phyloP scores from a whole-genome alignment of 1,140 invertebrate species.

The Lordiphosa collinella region DNA sequence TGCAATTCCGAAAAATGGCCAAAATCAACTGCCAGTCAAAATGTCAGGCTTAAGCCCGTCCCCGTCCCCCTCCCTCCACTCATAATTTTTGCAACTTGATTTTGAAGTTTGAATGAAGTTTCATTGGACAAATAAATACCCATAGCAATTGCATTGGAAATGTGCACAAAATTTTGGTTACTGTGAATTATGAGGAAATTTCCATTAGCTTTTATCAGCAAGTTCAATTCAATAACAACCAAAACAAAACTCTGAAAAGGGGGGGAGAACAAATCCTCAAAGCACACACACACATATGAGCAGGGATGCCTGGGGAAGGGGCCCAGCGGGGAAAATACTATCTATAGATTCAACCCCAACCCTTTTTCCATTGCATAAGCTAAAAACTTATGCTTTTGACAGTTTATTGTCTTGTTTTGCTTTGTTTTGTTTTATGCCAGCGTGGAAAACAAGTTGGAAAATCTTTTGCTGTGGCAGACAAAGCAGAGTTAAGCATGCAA shows the following conservation, averaged over 20 bases:
- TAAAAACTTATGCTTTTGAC: constrained; percentile 61
- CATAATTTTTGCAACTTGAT: constrained; percentile 16
- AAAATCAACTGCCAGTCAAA: constrained; percentile 42
- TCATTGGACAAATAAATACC: neutral
- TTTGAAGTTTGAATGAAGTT: neutral
- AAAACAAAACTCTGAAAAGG: too few species aligned
- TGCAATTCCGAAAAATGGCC: constrained; percentile 36
- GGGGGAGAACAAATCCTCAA: too few species aligned
- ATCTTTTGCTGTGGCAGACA: neutral
- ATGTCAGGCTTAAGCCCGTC: constrained; percentile 24
- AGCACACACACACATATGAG: too few species aligned
- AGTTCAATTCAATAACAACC: too few species aligned
- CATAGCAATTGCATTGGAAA: too few species aligned
- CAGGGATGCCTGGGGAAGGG: too few species aligned
- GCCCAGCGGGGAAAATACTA: neutral
- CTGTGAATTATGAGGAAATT: too few species aligned
- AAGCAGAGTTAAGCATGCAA: too few species aligned
- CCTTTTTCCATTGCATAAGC: constrained; percentile 24
- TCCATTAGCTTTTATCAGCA: too few species aligned
- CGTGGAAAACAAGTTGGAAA: constrained; percentile 27
- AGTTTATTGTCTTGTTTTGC: constrained; percentile 65
- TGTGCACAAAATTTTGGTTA: too few species aligned
- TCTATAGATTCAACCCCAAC: constrained; percentile 7
- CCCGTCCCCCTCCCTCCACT: neutral
- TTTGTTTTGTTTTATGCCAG: constrained; percentile 35